These are phyloP conservation scores for Tiliqua scincoides DNA, from an alignment of 2,113 vertebrate genomes.

Conservation along the genomic window DNA sequence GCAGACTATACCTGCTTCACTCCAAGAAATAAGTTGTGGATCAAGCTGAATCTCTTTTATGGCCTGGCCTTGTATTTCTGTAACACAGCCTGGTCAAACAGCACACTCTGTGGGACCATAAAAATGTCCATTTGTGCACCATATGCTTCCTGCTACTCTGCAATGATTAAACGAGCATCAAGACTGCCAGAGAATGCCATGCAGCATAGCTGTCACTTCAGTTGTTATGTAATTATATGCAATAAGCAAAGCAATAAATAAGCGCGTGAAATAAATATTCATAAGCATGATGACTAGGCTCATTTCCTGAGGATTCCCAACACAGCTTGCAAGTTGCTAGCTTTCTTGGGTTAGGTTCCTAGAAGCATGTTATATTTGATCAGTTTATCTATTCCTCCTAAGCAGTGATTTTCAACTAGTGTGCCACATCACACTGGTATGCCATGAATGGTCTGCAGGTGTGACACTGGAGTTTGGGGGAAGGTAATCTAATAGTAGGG, in stretches of 20 bases:
- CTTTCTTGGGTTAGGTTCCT: neutral
- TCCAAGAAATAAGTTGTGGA: neutral
- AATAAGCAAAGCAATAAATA: conserved; percentile 20
- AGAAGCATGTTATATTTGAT: neutral
- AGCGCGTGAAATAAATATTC: neutral
- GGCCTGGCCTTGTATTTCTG: conserved; percentile 25
- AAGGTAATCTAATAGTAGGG: too few relatives aligned
- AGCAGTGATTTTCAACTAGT: too few relatives aligned
- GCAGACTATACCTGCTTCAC: neutral
- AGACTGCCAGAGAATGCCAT: neutral
- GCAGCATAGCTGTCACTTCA: neutral
- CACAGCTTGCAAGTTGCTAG: neutral
- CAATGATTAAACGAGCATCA: conserved; percentile 27
- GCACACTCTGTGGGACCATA: neutral
- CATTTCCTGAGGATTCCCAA: neutral
- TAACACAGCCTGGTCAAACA: neutral
- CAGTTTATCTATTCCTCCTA: neutral
- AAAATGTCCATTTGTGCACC: conserved; percentile 26
- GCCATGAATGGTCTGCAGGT: too few relatives aligned
- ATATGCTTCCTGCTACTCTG: conserved; percentile 8
- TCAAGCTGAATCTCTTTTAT: conserved; percentile 17
- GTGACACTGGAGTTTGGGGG: too few relatives aligned
- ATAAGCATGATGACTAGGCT: neutral
- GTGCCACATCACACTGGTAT: too few relatives aligned
- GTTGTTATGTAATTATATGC: neutral